phyloP scores from a whole-genome alignment of 1,140 invertebrate species.

The Caenorhabditis briggsae region DNA sequence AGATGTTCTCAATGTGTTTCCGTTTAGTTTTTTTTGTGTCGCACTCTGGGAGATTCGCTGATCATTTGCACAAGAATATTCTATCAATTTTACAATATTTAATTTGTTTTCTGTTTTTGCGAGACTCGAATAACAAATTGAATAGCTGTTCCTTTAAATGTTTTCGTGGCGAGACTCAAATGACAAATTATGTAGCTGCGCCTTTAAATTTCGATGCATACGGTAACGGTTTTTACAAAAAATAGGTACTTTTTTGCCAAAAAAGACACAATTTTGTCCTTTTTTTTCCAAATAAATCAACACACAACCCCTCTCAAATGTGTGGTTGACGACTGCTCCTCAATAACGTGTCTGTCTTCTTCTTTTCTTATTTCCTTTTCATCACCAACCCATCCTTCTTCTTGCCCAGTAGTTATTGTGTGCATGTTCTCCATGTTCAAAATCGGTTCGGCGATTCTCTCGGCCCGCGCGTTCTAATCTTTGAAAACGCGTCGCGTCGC shows the following conservation, averaged over 20 bases:
- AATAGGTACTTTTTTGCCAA: no score
- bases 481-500: conserved; percentile 33
- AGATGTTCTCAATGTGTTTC: conserved; percentile 47
- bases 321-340: not conserved
- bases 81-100: no score
- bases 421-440: conserved; percentile 32
- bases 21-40: not conserved
- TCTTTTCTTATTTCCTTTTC: not conserved
- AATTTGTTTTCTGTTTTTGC: not conserved
- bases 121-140: not conserved
- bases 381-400: conserved; percentile 10
- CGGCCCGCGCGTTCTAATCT: conserved; percentile 1
- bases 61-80: not conserved
- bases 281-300: no score
- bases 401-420: conserved; percentile 39
- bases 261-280: no score
- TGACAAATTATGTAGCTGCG: not conserved
- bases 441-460: not conserved
- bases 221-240: no score
- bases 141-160: not conserved
- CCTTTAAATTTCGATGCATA: not conserved
- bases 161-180: not conserved
- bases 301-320: no score
- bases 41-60: not conserved
- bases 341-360: conserved; percentile 25